Percentiles rank a stretch among this genome's conserved stretches.
Conservation (phyloP, 2,113 vertebrate species). For the Gymnorhina tibicen region DNA sequence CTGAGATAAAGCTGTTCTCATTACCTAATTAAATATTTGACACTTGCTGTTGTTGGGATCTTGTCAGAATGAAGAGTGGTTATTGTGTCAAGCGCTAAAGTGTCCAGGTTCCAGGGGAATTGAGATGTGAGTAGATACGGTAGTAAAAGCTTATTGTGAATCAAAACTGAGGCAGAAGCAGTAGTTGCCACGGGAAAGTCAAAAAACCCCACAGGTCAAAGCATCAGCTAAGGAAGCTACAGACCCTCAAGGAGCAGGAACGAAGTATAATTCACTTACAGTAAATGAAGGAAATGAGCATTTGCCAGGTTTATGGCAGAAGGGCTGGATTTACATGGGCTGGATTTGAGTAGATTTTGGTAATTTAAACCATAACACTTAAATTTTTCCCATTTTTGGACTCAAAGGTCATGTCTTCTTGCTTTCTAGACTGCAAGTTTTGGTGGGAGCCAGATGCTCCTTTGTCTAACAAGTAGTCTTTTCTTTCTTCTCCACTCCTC, state of each 20-base stretch:
- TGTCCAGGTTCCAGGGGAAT: neutral
- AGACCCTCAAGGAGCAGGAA: neutral
- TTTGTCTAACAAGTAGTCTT: neutral
- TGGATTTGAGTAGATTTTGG: neutral
- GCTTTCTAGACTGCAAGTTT: neutral
- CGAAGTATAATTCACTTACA: neutral
- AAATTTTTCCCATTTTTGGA: neutral
- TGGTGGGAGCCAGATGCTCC: neutral
- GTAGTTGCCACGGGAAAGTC: neutral
- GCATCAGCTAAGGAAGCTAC: neutral
- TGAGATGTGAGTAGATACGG: neutral
- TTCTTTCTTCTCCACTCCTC: neutral
- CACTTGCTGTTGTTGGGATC: neutral
- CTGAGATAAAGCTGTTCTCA: neutral
- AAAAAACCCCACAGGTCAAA: neutral
- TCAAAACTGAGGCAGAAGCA: neutral
- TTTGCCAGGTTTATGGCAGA: neutral
- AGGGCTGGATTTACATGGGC: neutral
- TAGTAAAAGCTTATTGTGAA: neutral
- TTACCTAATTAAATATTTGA: neutral
- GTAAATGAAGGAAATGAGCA: neutral
- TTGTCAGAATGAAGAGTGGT: neutral
- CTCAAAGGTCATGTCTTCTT: neutral
- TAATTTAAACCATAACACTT: neutral
- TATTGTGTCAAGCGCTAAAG: neutral